These are phyloP conservation scores for Amblyraja radiata DNA, from an alignment of 2,797 vertebrate species.

Conservation along the genomic window DNA sequence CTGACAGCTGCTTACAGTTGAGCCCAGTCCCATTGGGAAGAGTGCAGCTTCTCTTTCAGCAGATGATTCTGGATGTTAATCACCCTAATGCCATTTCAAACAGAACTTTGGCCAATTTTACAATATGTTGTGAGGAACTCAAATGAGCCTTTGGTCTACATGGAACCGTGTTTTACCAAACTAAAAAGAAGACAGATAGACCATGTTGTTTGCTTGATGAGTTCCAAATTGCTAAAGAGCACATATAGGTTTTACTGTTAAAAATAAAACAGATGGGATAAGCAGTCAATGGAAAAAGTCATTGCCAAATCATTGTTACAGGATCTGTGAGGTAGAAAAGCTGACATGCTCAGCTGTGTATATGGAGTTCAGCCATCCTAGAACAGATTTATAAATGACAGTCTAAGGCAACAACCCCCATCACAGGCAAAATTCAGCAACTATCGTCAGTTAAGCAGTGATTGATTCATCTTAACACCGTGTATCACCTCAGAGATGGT, in stretches of 20 bases:
- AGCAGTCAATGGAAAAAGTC: conserved; percentile 1
- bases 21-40: no score
- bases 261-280: conserved; percentile 1
- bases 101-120: no score
- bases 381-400: conserved; percentile 19
- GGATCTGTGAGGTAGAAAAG: background rate
- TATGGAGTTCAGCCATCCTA: background rate
- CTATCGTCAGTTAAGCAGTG: background rate
- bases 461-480: background rate
- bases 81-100: no score
- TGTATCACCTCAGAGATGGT: background rate
- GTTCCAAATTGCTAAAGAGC: background rate
- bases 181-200: background rate
- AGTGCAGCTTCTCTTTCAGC: no score
- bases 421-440: background rate
- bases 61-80: no score
- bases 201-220: background rate
- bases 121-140: no score
- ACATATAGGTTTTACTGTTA: background rate
- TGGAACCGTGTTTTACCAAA: no score
- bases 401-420: background rate
- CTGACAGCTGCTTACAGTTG: no score
- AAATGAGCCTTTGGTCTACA: no score
- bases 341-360: background rate
- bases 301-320: conserved; percentile 14